Evolutionary conservation across 2,888 invertebrate species (phyloP), one percentile per base, ranked within the genome.

Genomic region (Gymnocheta viridis): DNA sequence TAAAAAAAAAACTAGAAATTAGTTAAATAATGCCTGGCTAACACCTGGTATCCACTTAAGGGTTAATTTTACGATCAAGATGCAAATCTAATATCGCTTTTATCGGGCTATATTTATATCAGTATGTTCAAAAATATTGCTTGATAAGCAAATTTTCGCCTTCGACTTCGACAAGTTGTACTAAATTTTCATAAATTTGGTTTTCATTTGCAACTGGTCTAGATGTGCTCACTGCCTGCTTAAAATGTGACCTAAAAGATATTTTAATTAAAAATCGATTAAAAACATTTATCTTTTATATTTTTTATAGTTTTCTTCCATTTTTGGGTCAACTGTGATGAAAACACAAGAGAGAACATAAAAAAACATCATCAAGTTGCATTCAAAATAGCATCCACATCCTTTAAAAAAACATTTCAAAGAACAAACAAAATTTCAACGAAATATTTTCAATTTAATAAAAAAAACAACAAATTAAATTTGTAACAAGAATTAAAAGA

Each of bases 231-330:
- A n/a, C n/a, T n/a, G 32, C 19, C 67, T 17, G 51, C 35, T n/a
- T n/a, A n/a, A n/a, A 67, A 77, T 38, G n/a, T 77, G 58, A 77
- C 47, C 77, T 12, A 35, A 76, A 44, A 66, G 2, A 35, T 64
- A 64, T 64, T 74, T 22, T 32, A 74, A 64, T 64, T 66, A 66
- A 66, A 66, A 74, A 64, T 74, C 64, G 64, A 74, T 74, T 74
- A 41, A 44, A 54, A 44, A 7, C 22, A 51, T 74, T 74, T 51
- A 62, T 74, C n/a, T 62, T 38, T 2, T 38, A 38, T 41, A 29
- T 56, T 56, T 56, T 69, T 27, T n/a, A 3, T 41, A 3, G 10
- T 24, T 24, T 24, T 47, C 41, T 14, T 27, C 10, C 4, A 0
- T 64, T 74, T 64, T 51, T 74, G 73, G 73, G 74, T 64, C 74